These are phyloP conservation scores for Antennarius striatus DNA, from an alignment of 2,113 vertebrate species.

Conservation along the genomic window DNA sequence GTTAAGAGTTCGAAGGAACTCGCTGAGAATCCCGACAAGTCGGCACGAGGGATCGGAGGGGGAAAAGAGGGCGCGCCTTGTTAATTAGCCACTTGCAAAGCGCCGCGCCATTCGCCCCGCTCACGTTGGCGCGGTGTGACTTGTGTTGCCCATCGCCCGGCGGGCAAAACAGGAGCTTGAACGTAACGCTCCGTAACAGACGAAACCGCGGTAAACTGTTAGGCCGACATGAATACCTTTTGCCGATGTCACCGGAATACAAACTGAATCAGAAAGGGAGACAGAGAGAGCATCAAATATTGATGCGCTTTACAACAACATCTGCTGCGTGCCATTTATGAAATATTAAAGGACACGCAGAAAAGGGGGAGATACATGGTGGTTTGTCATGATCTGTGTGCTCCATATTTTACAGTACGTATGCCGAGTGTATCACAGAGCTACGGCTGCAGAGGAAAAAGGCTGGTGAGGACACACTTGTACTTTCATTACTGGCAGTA, in stretches of 20 bases:
- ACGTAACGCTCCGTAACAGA: slow-evolving; percentile 48
- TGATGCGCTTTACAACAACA: slow-evolving; percentile 68
- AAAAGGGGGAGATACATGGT: slow-evolving; percentile 26
- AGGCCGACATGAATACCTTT: slow-evolving; percentile 25
- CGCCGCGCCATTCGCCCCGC: slow-evolving; percentile 32
- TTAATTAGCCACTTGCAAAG: slow-evolving; percentile 68
- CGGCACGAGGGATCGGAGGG: slow-evolving; percentile 23
- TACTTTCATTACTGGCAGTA: no score
- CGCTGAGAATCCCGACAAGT: slow-evolving; percentile 37
- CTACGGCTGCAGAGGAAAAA: slow-evolving; percentile 1
- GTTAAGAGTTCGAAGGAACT: slow-evolving; percentile 46
- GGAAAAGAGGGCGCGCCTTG: slow-evolving; percentile 17
- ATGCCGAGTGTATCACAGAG: slow-evolving; percentile 44
- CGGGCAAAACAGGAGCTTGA: slow-evolving; percentile 26
- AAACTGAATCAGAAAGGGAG: slow-evolving; percentile 55
- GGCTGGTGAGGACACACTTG: neutral
- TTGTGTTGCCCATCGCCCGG: slow-evolving; percentile 55
- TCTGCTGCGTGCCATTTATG: slow-evolving; percentile 62
- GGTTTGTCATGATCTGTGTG: slow-evolving; percentile 53
- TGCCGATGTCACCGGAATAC: slow-evolving; percentile 52
- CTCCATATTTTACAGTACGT: slow-evolving; percentile 50
- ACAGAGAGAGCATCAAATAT: slow-evolving; percentile 66
- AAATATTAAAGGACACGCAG: slow-evolving; percentile 70
- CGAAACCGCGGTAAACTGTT: slow-evolving; percentile 40
- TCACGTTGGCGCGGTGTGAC: slow-evolving; percentile 36